Evolutionary conservation across 2,113 vertebrate genomes (phyloP), one percentile per base, ranked within the genome.

Genomic region (Proterorhinus semilunaris): DNA sequence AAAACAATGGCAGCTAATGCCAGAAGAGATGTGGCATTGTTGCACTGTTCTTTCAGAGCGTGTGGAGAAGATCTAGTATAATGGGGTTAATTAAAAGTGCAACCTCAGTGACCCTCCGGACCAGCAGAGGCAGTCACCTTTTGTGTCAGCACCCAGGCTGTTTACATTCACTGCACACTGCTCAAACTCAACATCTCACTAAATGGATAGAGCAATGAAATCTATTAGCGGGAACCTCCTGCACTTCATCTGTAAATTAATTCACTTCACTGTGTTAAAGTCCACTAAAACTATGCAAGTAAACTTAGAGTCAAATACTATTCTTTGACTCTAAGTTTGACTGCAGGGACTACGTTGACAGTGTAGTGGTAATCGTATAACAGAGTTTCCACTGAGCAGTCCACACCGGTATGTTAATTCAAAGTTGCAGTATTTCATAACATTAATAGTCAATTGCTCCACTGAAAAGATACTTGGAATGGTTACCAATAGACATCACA

Each of bases 71-170:
- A 66, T 51, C 76, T 65, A 75, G 77, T 77, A 77, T 77, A 81
- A 84, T 77, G 43, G 62, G 10, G 62, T 81, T 82, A 63, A 83
- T 85, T 85, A 66, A 72, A 80, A 82, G 74, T 61, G 58, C 53
- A 52, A 84, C 82, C 74, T 44, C 36, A 11, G 65, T 57, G 15
- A 81, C 80, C 74, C 69, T 17, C 49, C 71, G 81, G 78, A 84
- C 78, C 44, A 52, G 21, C 74, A 67, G 66, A 36, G 15, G 81
- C 74, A 83, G 87, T 81, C 86, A 68, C 87, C 82, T 86, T 50
- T 6, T 55, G 59, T 71, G 71, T 66, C 75, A 71, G 68, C 45
- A n/a, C 52, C 17, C 45, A 42, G 2, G n/a, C 9, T 36, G 15
- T 49, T 49, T 48, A 8, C 45, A 48, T 49, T 16, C 36, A 51